Evolutionary conservation across 2,888 invertebrate species (phyloP), one percentile per base, ranked within the genome.

Genomic region (Chrysodeixis includens): DNA sequence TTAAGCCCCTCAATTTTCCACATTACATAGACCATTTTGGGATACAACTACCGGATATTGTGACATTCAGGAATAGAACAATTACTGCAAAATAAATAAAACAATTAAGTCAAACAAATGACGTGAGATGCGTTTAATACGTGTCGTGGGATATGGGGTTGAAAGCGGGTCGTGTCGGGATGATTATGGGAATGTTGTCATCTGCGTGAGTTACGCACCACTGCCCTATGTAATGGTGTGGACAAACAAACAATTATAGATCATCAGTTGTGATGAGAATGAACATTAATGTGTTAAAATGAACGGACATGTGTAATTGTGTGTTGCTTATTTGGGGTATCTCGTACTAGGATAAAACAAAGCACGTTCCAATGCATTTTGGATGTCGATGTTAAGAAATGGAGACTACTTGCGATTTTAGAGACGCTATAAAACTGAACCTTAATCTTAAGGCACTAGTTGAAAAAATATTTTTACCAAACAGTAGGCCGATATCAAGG

Each of bases 151-250:
- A 92, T 82, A 79, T 63, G 74, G 85, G 86, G 90, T 88, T 76
- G 78, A 49, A 74, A 77, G 66, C 61, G 59, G 51, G 49, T 16
- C 3, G 56, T 69, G 71, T 66, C 64, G 77, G 69, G 87, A 85
- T 92, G 89, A 89, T 89, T 89, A 92, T 94, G 94, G 88, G 94
- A 95, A 93, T 76, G 51, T 59, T 86, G 89, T 94, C 94, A 94
- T 94, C 92, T 94, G 94, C 70, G 56, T 46, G 35, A 57, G 88
- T 89, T 83, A 90, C 86, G 93, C 88, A 86, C 87, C 86, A 92
- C 76, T 88, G 81, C 46, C 20, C 18, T 10, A 49, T 10, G 1
- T 49, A 49, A 49, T 40, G 40, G 85, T 88, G 88, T 88, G 91
- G 22, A 46, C 26, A 1, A 71, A 71, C 22, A 67, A 63, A 67